These are phyloP conservation scores for Andricus curvator DNA, from an alignment of 2,888 invertebrate species.

Conservation along the genomic window DNA sequence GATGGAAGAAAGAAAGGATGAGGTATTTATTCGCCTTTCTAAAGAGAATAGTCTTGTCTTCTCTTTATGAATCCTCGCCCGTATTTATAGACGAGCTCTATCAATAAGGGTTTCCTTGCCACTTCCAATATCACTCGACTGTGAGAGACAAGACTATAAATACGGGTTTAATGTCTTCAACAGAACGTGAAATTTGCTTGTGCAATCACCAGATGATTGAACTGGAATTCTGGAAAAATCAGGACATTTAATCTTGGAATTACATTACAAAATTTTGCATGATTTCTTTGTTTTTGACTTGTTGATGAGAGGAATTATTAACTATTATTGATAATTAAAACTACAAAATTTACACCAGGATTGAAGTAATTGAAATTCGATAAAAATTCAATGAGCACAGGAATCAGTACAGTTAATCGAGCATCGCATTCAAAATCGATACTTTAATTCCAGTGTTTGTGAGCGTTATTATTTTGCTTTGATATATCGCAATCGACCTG, in stretches of 20 bases:
- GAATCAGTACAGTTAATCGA: slow-evolving; percentile 5
- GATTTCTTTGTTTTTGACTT: too few relatives aligned
- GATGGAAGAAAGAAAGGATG: not conserved
- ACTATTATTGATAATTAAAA: too few relatives aligned
- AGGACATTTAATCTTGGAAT: not conserved
- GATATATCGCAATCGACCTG: slow-evolving; percentile 10
- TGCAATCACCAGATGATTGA: not conserved
- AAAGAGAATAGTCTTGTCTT: not conserved
- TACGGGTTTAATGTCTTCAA: slow-evolving; percentile 6
- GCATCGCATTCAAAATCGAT: slow-evolving; percentile 17
- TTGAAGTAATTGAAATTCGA: not conserved
- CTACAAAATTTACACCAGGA: not conserved
- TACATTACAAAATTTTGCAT: not conserved
- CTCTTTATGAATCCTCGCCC: not conserved
- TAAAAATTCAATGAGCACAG: not conserved
- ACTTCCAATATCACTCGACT: slow-evolving; percentile 1
- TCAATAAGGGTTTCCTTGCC: slow-evolving; percentile 31
- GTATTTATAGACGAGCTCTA: slow-evolving; percentile 26
- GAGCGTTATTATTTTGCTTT: slow-evolving; percentile 24
- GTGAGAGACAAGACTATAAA: slow-evolving; percentile 11
- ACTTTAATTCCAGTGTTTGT: slow-evolving; percentile 16
- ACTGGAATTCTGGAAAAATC: not conserved
- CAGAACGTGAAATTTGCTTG: slow-evolving; percentile 9
- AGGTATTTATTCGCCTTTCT: not conserved
- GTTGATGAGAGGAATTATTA: too few relatives aligned